Conservation (phyloP, 2,113 vertebrate species). For the Anhinga anhinga region DNA sequence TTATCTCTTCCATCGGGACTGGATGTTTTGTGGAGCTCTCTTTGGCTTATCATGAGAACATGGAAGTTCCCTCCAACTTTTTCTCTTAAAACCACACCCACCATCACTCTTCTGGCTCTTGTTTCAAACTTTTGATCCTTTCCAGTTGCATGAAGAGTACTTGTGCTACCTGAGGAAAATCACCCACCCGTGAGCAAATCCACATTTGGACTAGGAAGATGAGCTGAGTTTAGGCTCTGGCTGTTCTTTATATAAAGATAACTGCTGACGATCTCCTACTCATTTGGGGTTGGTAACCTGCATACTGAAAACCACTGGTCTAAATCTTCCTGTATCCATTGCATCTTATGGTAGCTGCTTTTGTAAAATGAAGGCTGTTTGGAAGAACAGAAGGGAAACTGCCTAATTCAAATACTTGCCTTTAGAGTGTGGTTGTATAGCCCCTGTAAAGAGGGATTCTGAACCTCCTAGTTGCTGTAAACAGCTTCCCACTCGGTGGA, state of each 20-base stretch:
- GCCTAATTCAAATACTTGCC: not conserved
- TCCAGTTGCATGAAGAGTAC: not conserved
- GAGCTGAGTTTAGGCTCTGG: not conserved
- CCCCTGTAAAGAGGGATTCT: conserved; percentile 31
- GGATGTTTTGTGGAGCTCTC: not conserved
- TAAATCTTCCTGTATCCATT: not conserved
- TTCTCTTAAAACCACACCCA: not conserved
- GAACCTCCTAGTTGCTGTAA: conserved; percentile 22
- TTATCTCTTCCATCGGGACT: not conserved
- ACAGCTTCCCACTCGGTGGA: not conserved
- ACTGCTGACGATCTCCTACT: not conserved
- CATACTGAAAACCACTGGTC: conserved; percentile 31
- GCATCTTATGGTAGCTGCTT: conserved; percentile 3
- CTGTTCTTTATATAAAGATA: not conserved
- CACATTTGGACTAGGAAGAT: not conserved
- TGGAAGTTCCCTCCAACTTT: not conserved
- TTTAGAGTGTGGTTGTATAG: conserved; percentile 28
- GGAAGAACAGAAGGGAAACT: conserved; percentile 18
- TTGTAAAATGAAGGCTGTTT: conserved; percentile 15
- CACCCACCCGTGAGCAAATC: not conserved
- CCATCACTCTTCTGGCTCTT: not conserved
- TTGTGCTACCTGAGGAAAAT: not conserved
- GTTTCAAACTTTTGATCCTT: not conserved
- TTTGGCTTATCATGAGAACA: not conserved
- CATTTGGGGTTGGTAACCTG: not conserved